Percentiles rank a stretch among this genome's conserved stretches.
These are phyloP conservation scores for Epinotia bilunana DNA, from an alignment of 2,888 invertebrate genomes.

Conservation along the genomic window DNA sequence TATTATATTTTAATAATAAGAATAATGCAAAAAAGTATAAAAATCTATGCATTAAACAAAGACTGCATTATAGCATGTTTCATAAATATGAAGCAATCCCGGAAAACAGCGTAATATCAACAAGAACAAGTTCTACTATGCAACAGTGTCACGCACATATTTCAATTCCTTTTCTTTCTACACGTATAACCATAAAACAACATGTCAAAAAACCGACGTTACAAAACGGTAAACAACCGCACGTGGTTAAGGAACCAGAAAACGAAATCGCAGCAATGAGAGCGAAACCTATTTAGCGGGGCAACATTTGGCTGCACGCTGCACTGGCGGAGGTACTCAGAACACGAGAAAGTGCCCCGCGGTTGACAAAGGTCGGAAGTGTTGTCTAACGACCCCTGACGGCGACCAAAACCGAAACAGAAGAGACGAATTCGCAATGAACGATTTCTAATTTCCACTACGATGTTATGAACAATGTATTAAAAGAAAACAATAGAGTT, in stretches of 20 bases:
- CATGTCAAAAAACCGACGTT: slow-evolving; percentile 5
- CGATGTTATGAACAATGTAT: slow-evolving; percentile 35
- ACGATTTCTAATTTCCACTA: slow-evolving; percentile 56
- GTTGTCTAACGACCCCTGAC: slow-evolving; percentile 75
- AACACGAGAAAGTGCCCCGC: slow-evolving; percentile 69
- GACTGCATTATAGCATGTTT: too few species aligned
- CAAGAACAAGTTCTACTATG: slow-evolving; percentile 28
- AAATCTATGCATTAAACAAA: slow-evolving; percentile 18
- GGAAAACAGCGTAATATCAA: slow-evolving; percentile 13
- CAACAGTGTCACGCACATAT: slow-evolving; percentile 22
- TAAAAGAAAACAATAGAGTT: slow-evolving; percentile 34
- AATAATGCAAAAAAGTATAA: background rate
- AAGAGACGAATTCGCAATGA: slow-evolving; percentile 53
- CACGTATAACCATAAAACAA: slow-evolving; percentile 1
- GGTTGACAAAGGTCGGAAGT: slow-evolving; percentile 81
- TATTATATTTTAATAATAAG: background rate
- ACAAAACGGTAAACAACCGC: slow-evolving; percentile 21
- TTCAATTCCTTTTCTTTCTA: slow-evolving; percentile 10
- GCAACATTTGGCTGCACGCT: slow-evolving; percentile 40
- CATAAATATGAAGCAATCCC: slow-evolving; percentile 34
- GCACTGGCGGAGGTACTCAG: slow-evolving; percentile 51
- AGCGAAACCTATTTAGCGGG: slow-evolving; percentile 57
- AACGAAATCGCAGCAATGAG: slow-evolving; percentile 56
- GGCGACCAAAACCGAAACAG: slow-evolving; percentile 60
- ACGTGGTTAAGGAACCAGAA: slow-evolving; percentile 40